Evolutionary conservation across 2,888 invertebrate species (phyloP).

Genomic region (Acleris sparsana): DNA sequence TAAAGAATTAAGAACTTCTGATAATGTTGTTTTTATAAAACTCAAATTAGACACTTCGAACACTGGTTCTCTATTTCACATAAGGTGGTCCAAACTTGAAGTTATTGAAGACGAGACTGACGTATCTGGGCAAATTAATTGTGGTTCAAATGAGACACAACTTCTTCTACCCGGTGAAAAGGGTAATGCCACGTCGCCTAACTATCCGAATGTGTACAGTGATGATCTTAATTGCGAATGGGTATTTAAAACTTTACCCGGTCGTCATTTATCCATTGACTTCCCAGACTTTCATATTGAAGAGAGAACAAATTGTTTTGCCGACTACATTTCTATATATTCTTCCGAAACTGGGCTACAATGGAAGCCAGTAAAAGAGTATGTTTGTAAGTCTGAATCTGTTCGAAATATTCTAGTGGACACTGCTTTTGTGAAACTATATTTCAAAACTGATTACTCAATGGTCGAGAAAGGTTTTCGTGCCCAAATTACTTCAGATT

Average conservation of each 20-base stretch:
- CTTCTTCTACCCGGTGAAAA: slow-evolving; percentile 47
- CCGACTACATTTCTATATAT: slow-evolving; percentile 86
- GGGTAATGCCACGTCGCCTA: slow-evolving; percentile 86
- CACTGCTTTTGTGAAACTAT: slow-evolving; percentile 85
- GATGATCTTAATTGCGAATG: slow-evolving; percentile 87
- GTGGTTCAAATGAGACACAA: slow-evolving; percentile 65
- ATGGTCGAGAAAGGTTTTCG: slow-evolving; percentile 87
- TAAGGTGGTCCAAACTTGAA: slow-evolving; percentile 58
- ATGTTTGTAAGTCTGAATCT: slow-evolving; percentile 80
- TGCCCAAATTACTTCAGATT: slow-evolving; percentile 82
- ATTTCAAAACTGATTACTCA: slow-evolving; percentile 86
- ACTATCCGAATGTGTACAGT: slow-evolving; percentile 88
- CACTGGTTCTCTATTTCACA: slow-evolving; percentile 69
- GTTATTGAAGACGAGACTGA: slow-evolving; percentile 33
- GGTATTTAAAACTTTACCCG: slow-evolving; percentile 85
- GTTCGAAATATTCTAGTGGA: slow-evolving; percentile 53
- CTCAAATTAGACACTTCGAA: slow-evolving; percentile 71
- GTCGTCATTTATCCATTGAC: slow-evolving; percentile 84
- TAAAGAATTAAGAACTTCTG: slow-evolving; percentile 73
- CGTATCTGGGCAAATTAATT: slow-evolving; percentile 51
- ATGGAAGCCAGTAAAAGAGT: slow-evolving; percentile 80
- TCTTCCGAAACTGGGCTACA: slow-evolving; percentile 74
- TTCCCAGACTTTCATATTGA: slow-evolving; percentile 86
- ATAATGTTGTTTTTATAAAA: slow-evolving; percentile 86
- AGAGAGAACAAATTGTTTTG: slow-evolving; percentile 76